Conservation (phyloP, 2,113 vertebrate genomes). For the Toxotes chatareus region DNA sequence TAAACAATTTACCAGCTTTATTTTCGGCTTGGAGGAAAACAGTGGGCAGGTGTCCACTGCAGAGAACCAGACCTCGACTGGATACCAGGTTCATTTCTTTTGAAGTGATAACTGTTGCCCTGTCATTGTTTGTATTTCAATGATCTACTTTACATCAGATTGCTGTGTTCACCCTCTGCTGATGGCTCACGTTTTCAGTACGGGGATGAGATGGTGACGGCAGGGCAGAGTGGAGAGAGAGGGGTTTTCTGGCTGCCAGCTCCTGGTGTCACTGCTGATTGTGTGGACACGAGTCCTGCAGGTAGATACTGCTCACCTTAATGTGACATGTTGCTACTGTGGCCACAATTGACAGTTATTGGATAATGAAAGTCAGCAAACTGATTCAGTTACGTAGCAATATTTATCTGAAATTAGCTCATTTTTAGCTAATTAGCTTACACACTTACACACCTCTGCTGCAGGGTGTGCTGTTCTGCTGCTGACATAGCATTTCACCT, state of each 20-base stretch:
- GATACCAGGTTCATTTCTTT: constrained; percentile 80
- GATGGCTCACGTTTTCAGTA: constrained; percentile 80
- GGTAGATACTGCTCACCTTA: constrained; percentile 75
- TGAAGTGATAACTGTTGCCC: constrained; percentile 41
- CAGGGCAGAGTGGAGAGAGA: constrained; percentile 56
- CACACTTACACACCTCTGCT: too few relatives aligned
- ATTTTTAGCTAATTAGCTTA: not conserved
- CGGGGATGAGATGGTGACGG: constrained; percentile 81
- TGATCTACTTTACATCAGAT: constrained; percentile 43
- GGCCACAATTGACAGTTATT: too few relatives aligned
- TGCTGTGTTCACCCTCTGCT: not conserved
- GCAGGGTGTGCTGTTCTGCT: too few relatives aligned
- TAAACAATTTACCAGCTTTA: constrained; percentile 74
- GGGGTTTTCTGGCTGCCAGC: constrained; percentile 87
- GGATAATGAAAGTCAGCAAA: too few relatives aligned
- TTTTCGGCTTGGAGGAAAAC: constrained; percentile 61
- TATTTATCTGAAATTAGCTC: not conserved
- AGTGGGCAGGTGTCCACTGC: not conserved
- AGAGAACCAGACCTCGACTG: constrained; percentile 52
- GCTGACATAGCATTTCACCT: too few relatives aligned
- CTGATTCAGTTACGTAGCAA: too few relatives aligned
- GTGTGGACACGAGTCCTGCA: constrained; percentile 90
- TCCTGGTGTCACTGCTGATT: constrained; percentile 84
- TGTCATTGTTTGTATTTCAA: not conserved
- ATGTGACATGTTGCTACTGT: not conserved